Evolutionary conservation across 2,113 vertebrate species (phyloP), one percentile per base, ranked within the genome.

Genomic region (Syngnathus typhle): DNA sequence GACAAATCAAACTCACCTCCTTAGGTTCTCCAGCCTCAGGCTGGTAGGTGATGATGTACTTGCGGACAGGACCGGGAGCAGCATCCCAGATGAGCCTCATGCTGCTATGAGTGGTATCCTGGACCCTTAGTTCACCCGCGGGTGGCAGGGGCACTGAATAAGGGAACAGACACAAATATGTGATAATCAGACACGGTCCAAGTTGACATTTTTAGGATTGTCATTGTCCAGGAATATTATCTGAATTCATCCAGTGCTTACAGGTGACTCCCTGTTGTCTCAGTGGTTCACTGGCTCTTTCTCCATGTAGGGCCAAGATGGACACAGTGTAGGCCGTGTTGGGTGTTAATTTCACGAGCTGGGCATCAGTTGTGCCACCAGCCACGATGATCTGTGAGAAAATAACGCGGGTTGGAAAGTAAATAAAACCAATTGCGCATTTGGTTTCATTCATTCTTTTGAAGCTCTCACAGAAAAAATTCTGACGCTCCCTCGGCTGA

Each of bases 71-170:
- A 16, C 94, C 95, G 18, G 93, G 92, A 3, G 91, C 94, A 0
- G 92, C 91, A 71, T 98, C 95, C 97, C 97, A 99, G 47, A 86
- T 56, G 0, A 96, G 88, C 39, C 82, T 89, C 92, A 98, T 93
- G 68, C 85, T 88, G 88, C 95, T 98, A 77, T 99, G 97, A 77
- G 96, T 98, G 70, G 97, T 77, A 5, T 99, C 96, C 15, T 84
- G 90, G 72, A 98, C 88, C 67, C 52, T 92, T 73, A 99, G 79
- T 32, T 92, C 76, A 51, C 92, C 93, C 1, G 91, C 89, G 15
- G 89, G 91, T 51, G 94, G 93, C 76, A 95, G 71, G 47, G 95
- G 96, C 79, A 93, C 97, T 99, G 77, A 37, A 67, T 2, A 47
- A 32, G 32, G 18, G 10, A 47, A n/a, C 69, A 32, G 72, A 10